phyloP scores from a whole-genome alignment of 2,797 vertebrate genomes.

The Smutsia temminckii region DNA sequence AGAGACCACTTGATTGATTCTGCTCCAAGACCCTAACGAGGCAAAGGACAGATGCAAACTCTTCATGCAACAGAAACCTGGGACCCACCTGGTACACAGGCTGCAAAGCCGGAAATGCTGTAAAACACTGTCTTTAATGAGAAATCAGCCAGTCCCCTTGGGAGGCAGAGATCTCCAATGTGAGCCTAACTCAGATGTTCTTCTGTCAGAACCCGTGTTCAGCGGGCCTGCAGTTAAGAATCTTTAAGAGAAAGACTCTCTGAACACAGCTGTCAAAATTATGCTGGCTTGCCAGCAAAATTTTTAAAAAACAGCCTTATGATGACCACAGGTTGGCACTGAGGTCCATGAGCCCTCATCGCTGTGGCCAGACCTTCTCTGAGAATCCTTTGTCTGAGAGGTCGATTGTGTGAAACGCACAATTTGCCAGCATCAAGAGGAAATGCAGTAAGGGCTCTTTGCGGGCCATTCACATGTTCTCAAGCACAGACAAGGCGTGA shows the following conservation, averaged over 20 bases:
- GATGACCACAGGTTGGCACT: neutral
- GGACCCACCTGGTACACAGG: accelerated
- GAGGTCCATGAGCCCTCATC: neutral
- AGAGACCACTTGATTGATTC: neutral
- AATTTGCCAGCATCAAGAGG: neutral
- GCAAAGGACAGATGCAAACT: neutral
- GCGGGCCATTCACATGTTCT: neutral
- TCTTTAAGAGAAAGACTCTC: neutral
- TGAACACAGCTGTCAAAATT: neutral
- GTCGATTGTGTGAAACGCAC: accelerated
- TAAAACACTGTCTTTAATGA: neutral
- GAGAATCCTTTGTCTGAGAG: neutral
- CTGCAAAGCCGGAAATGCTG: neutral
- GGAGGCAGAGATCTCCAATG: neutral
- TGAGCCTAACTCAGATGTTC: neutral
- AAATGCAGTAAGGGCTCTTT: accelerated
- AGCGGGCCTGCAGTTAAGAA: accelerated
- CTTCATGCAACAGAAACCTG: neutral
- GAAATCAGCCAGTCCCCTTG: neutral
- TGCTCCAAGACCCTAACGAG: neutral
- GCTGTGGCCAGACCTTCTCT: neutral
- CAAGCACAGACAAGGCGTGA: neutral
- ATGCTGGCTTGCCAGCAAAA: neutral
- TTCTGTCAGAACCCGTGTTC: neutral
- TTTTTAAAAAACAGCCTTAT: neutral